phyloP scores from a whole-genome alignment of 2,888 invertebrate species.

The Catonia carolina region DNA sequence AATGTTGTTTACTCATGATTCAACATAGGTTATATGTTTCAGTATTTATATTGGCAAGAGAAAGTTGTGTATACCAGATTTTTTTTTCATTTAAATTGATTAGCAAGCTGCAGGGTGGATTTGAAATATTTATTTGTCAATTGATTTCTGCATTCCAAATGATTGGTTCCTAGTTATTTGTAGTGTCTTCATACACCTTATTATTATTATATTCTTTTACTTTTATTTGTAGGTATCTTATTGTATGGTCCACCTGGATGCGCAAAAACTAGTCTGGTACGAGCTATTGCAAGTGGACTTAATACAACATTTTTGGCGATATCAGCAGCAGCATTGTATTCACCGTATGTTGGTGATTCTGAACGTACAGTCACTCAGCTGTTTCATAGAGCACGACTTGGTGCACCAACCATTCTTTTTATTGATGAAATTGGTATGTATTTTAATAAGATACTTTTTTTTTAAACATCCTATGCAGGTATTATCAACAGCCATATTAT shows the following conservation, averaged over 20 bases:
- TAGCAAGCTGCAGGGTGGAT: no score
- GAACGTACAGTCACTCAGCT: constrained; percentile 53
- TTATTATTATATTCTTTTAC: neutral
- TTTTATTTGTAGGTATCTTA: constrained; percentile 45
- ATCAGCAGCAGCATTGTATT: constrained; percentile 56
- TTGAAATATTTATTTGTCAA: no score
- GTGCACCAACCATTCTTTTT: constrained; percentile 55
- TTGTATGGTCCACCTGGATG: constrained; percentile 60
- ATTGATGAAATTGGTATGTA: constrained; percentile 54
- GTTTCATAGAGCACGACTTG: constrained; percentile 53
- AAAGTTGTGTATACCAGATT: no score
- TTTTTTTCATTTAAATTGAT: no score
- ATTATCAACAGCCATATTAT: no score
- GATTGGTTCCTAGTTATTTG: no score
- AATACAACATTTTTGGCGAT: constrained; percentile 51
- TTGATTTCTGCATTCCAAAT: no score
- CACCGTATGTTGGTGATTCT: constrained; percentile 58
- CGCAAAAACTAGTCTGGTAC: constrained; percentile 56
- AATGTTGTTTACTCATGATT: no score
- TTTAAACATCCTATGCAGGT: no score
- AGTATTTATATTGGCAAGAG: no score
- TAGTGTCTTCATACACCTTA: no score
- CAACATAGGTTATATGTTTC: no score
- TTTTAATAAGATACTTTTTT: neutral
- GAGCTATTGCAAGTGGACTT: constrained; percentile 50